These are phyloP conservation scores for Proteles cristata DNA, from an alignment of 2,113 vertebrate genomes.

Conservation along the genomic window DNA sequence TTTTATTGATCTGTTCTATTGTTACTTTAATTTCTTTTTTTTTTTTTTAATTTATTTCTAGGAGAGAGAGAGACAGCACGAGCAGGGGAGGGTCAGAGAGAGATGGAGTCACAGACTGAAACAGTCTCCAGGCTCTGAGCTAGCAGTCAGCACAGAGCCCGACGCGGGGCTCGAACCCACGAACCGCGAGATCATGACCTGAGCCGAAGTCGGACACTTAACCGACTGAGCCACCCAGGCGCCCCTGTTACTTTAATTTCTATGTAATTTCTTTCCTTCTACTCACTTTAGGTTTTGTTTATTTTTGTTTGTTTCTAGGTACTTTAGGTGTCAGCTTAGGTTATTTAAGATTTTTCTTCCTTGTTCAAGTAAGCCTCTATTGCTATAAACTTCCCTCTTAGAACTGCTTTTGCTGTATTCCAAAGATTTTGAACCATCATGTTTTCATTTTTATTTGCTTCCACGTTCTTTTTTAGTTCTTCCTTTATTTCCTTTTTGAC, in stretches of 20 bases:
- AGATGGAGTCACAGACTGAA: too few relatives aligned
- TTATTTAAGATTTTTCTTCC: neutral
- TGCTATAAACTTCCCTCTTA: neutral
- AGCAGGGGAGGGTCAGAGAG: too few relatives aligned
- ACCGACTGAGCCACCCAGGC: too few relatives aligned
- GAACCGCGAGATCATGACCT: too few relatives aligned
- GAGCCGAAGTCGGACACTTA: too few relatives aligned
- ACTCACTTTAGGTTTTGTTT: neutral
- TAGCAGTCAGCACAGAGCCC: too few relatives aligned
- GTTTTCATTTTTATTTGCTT: neutral
- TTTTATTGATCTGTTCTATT: neutral
- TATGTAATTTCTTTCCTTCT: neutral
- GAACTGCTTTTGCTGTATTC: neutral
- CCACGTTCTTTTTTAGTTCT: neutral
- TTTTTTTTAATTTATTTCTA: neutral
- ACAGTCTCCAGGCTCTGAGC: too few relatives aligned
- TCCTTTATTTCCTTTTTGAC: neutral
- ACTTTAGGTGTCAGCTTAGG: neutral
- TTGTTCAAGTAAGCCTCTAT: neutral
- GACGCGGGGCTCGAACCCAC: too few relatives aligned
- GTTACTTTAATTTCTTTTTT: neutral
- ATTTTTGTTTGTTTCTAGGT: neutral
- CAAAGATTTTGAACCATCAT: neutral
- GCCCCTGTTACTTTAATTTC: neutral
- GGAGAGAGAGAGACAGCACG: too few relatives aligned